Evolutionary conservation across 2,797 vertebrate genomes (phyloP).

Genomic region (Liasis olivaceus): DNA sequence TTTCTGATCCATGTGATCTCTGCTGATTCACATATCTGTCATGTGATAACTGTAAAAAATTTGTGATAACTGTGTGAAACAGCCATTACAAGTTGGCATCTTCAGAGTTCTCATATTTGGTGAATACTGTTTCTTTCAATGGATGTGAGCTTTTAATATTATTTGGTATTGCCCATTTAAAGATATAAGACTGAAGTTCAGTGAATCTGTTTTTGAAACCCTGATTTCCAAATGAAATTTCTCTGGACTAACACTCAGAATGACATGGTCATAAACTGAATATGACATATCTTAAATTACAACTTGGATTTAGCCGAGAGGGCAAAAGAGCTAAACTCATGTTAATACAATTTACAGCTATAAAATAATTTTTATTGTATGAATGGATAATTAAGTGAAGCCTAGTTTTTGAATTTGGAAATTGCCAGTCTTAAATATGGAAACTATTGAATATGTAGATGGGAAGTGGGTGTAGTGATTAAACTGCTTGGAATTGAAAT

Average conservation of each 20-base stretch:
- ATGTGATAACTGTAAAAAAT: neutral
- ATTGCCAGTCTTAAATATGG: neutral
- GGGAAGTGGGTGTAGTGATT: neutral
- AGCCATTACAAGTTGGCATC: neutral
- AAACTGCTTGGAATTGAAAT: neutral
- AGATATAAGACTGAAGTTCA: conserved; percentile 17
- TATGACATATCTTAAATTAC: neutral
- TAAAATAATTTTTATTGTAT: conserved; percentile 32
- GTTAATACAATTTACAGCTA: conserved; percentile 24
- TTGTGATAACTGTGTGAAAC: neutral
- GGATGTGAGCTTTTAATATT: conserved; percentile 9
- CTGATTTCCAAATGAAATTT: conserved; percentile 39
- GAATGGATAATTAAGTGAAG: conserved; percentile 28
- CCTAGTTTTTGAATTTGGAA: neutral
- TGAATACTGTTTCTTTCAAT: conserved; percentile 18
- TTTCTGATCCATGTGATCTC: neutral
- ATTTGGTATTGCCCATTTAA: conserved; percentile 1
- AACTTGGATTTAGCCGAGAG: neutral
- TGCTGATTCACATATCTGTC: neutral
- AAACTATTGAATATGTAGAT: conserved; percentile 12
- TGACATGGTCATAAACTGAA: neutral
- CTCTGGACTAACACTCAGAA: conserved; percentile 33
- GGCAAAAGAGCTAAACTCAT: neutral
- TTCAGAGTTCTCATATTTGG: neutral
- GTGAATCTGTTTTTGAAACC: conserved; percentile 1